Conservation (phyloP, 2,888 invertebrate species). For the Athrips mouffetella region DNA sequence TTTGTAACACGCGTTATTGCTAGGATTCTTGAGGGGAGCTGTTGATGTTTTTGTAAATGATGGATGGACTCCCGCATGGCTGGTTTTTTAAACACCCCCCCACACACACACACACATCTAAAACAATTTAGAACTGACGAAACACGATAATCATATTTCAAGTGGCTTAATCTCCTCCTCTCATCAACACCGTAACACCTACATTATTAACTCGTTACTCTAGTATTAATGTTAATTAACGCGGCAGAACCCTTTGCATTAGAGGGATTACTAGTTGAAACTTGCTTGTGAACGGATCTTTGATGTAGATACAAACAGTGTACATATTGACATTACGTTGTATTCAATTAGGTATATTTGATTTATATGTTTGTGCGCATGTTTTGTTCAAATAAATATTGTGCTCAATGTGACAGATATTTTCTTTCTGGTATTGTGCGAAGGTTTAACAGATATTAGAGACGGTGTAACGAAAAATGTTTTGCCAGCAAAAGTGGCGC, state of each 20-base stretch:
- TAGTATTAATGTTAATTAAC: slow-evolving; percentile 37
- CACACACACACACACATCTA: slow-evolving; percentile 63
- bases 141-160: slow-evolving; percentile 59
- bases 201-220: slow-evolving; percentile 44
- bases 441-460: no score
- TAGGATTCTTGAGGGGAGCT: no score
- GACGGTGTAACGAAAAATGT: no score
- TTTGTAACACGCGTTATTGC: no score
- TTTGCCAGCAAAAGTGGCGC: no score
- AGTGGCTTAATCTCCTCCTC: slow-evolving; percentile 48
- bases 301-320: not conserved
- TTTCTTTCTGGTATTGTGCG: no score
- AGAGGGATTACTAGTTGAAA: slow-evolving; percentile 28
- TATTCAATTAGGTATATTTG: slow-evolving; percentile 9
- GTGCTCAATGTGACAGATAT: no score
- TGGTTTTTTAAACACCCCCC: no score
- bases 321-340: slow-evolving; percentile 2
- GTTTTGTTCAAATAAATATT: not conserved
- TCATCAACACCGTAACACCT: slow-evolving; percentile 40
- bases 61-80: no score
- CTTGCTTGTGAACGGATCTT: slow-evolving; percentile 2
- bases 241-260: slow-evolving; percentile 35
- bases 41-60: no score
- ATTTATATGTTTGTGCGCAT: not conserved
- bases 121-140: slow-evolving; percentile 61